Conservation (phyloP, 2,888 invertebrate species). For the Muscina levida region DNA sequence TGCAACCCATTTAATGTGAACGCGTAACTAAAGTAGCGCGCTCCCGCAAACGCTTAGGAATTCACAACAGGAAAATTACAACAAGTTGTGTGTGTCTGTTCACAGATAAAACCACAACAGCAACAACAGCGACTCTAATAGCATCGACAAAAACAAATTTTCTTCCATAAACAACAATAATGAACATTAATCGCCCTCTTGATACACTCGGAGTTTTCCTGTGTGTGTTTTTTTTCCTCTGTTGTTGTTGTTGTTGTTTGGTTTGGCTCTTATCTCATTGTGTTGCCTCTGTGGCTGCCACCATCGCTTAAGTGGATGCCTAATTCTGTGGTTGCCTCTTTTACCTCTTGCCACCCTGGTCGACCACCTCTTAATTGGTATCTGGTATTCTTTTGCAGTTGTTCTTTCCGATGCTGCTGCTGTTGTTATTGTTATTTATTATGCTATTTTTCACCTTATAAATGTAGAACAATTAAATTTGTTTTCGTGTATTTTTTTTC, state of each 20-base stretch:
- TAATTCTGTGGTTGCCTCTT: conserved; percentile 6
- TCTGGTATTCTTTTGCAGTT: not conserved
- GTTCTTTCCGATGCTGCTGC: not conserved
- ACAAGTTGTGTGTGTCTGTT: not conserved
- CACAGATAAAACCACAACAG: conserved; percentile 6
- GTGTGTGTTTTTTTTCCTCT: not conserved
- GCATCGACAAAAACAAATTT: conserved; percentile 29
- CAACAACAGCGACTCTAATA: conserved; percentile 26
- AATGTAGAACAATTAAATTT: conserved; percentile 49
- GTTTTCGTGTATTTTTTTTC: conserved; percentile 8
- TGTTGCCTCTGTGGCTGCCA: not conserved
- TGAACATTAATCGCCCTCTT: conserved; percentile 51
- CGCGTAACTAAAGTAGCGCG: conserved; percentile 37
- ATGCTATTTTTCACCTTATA: conserved; percentile 41
- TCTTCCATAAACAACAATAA: conserved; percentile 48
- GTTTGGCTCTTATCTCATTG: not conserved
- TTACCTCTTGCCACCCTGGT: not conserved
- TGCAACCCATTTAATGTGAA: conserved; percentile 23
- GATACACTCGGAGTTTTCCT: conserved; percentile 31
- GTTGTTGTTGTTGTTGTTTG: not conserved
- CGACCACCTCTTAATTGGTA: not conserved
- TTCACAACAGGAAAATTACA: not conserved
- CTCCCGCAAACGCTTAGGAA: no score
- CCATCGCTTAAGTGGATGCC: conserved; percentile 1
- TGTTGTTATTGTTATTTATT: conserved; percentile 38